Percentiles rank a stretch among this genome's conserved stretches.
Evolutionary conservation across 2,113 vertebrate species (phyloP).

Genomic region (Pelmatolapia mariae): DNA sequence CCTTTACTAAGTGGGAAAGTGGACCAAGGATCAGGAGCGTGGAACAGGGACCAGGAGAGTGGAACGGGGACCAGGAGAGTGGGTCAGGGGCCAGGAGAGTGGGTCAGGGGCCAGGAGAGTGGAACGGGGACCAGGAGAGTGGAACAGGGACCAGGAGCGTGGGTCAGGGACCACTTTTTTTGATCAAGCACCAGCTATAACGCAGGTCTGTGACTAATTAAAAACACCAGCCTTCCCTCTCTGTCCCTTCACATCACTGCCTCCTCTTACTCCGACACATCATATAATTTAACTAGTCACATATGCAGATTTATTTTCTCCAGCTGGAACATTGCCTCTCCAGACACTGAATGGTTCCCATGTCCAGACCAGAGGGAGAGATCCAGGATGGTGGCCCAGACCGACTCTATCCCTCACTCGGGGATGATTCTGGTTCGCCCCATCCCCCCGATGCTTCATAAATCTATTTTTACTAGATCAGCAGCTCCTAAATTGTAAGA

Average conservation of each 20-base stretch:
- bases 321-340: constrained; percentile 24
- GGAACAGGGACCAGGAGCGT: fast-evolving
- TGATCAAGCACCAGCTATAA: background rate
- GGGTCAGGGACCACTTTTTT: fast-evolving
- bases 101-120: fast-evolving
- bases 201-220: background rate
- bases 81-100: fast-evolving
- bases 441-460: background rate
- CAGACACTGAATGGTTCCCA: constrained; percentile 8
- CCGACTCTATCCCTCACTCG: background rate
- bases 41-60: fast-evolving
- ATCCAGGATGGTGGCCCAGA: background rate
- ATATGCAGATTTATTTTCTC: constrained; percentile 26
- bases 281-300: constrained; percentile 11
- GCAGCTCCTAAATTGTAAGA: constrained; percentile 1
- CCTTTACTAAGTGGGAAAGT: background rate
- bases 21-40: fast-evolving
- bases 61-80: fast-evolving
- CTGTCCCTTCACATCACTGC: background rate
- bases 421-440: background rate
- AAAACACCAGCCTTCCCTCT: background rate
- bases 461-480: constrained; percentile 27
- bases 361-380: constrained; percentile 3
- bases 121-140: fast-evolving
- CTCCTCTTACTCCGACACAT: background rate